phyloP scores from a whole-genome alignment of 2,797 vertebrate genomes.

The Diglossa cyanea region DNA sequence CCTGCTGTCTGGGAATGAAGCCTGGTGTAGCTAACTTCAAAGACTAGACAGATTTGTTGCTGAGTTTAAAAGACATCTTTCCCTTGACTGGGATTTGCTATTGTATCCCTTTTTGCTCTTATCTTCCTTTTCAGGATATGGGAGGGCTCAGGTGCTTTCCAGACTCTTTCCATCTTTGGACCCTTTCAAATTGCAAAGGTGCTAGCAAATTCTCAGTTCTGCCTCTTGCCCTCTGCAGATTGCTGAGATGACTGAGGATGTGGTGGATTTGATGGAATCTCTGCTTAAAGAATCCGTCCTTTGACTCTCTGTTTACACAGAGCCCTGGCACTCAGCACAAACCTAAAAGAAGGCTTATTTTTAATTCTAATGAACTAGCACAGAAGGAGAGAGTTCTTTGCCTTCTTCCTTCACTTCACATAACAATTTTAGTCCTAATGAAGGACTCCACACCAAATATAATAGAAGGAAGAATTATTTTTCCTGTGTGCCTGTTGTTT shows the following conservation, averaged over 20 bases:
- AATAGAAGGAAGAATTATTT: conserved; percentile 24
- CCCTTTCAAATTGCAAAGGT: neutral
- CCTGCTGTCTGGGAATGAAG: conserved; percentile 53
- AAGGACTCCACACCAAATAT: conserved; percentile 9
- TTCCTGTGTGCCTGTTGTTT: conserved; percentile 30
- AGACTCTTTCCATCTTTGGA: neutral
- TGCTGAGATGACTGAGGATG: neutral
- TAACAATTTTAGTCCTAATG: neutral
- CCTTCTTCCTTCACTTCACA: neutral
- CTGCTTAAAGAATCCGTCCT: neutral
- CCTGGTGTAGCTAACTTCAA: neutral
- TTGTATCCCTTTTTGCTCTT: neutral
- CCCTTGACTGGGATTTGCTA: conserved; percentile 31
- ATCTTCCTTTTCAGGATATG: neutral
- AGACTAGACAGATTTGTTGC: conserved; percentile 31
- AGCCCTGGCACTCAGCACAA: neutral
- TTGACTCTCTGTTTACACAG: neutral
- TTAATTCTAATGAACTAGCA: neutral
- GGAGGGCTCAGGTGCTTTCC: conserved; percentile 16
- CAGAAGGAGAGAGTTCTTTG: neutral
- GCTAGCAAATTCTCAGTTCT: neutral
- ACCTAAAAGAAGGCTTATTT: neutral
- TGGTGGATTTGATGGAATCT: neutral
- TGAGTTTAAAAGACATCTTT: conserved; percentile 40
- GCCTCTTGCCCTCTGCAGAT: neutral